Percentiles rank a stretch among this genome's conserved stretches.
Evolutionary conservation across 2,888 invertebrate species (phyloP).

Genomic region (Chrysomela aeneicollis): DNA sequence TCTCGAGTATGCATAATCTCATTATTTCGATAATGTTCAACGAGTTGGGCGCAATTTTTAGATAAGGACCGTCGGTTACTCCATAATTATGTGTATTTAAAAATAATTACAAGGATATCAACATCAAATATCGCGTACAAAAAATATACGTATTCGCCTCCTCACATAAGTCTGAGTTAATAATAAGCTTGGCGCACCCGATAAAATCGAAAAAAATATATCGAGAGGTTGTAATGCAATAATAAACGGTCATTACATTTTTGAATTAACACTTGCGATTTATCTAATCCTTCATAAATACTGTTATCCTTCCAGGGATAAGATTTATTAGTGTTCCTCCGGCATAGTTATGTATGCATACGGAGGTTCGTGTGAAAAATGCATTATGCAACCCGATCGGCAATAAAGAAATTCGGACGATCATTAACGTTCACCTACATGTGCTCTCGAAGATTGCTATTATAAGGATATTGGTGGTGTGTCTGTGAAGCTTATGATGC

Average conservation of each 20-base stretch:
- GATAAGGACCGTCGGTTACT: constrained; percentile 37
- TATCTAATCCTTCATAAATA: constrained; percentile 26
- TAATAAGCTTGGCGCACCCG: constrained; percentile 34
- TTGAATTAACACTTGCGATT: constrained; percentile 37
- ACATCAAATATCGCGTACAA: constrained; percentile 34
- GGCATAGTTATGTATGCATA: not conserved
- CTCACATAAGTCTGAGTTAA: constrained; percentile 38
- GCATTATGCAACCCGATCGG: not conserved
- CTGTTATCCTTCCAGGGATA: constrained; percentile 1
- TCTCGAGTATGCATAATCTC: constrained; percentile 13
- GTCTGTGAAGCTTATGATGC: too few relatives aligned
- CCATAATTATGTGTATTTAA: constrained; percentile 42
- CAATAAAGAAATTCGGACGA: not conserved
- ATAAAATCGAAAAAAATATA: constrained; percentile 41
- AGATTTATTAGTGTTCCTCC: not conserved
- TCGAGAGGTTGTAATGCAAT: constrained; percentile 32
- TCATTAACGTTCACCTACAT: not conserved
- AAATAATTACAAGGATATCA: constrained; percentile 42
- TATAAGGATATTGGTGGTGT: too few relatives aligned
- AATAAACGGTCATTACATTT: constrained; percentile 41
- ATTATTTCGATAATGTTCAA: constrained; percentile 32
- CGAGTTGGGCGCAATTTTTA: constrained; percentile 29
- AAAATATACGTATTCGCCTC: constrained; percentile 35
- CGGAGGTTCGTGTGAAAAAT: not conserved
- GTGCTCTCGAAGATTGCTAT: too few relatives aligned